phyloP scores from a whole-genome alignment of 2,797 vertebrate species.

The Cyclura pinguis region DNA sequence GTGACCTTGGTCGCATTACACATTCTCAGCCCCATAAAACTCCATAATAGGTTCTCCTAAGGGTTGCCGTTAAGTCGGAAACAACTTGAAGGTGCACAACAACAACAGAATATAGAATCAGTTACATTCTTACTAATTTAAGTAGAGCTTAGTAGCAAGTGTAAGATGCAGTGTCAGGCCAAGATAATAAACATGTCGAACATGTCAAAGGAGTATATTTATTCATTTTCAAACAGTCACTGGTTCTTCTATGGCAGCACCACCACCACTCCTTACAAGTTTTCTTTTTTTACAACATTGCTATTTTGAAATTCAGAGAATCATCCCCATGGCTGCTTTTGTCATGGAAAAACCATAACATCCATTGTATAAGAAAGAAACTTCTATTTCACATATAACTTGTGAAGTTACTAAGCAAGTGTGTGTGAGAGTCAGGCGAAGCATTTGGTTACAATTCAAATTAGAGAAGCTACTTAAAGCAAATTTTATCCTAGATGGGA shows the following conservation, averaged over 20 bases:
- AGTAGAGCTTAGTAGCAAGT: background rate
- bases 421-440: background rate
- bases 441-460: conserved; percentile 11
- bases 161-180: background rate
- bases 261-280: too few relatives aligned
- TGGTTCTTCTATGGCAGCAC: background rate
- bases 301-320: background rate
- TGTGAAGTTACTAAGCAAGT: background rate
- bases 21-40: too few relatives aligned
- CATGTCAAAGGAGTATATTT: background rate
- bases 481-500: background rate
- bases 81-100: too few relatives aligned
- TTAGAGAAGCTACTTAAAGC: background rate
- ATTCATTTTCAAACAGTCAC: background rate
- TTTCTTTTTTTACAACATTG: background rate
- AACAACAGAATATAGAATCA: background rate
- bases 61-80: too few relatives aligned
- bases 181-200: background rate
- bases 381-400: background rate
- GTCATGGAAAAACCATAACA: background rate
- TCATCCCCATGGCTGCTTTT: background rate
- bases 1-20: too few relatives aligned
- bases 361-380: background rate
- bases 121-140: background rate
- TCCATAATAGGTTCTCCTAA: too few relatives aligned